Base-by-base conservation (phyloP, 2,888 invertebrate genomes). In the Lepetodrilus schrolli region DNA sequence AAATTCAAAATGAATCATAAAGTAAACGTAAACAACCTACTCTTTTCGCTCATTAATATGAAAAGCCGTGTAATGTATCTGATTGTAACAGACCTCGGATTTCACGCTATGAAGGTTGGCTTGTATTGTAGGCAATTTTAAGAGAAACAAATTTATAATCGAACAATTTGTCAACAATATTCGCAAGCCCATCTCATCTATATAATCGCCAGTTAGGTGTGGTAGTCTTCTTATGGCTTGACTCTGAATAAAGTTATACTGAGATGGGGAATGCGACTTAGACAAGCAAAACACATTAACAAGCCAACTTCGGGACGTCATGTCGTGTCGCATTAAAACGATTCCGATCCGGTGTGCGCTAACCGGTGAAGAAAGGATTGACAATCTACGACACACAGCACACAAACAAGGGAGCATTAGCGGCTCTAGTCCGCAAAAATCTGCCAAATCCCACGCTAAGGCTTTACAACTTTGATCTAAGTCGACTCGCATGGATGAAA, bases 401-500 rank as follows among this genome's bases (percentile, higher is more conserved):
- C 13, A 17, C 23, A 30, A 8, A 58, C 34, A 58, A 58, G 58
- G 30, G 13, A 34, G 58, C 34, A 58, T 58, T 58, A 58, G 30
- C 58, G 23, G 58, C 58, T 34, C 26, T 58, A 58, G 26, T 58
- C 58, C 58, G 7, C 58, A 17, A 23, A 58, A 34, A 58, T 30
- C 58, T 34, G 58, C 58, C 58, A 58, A 58, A 58, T 58, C 58
- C 58, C 58, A 58, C 23, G 58, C 30, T 30, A 30, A 58, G 58
- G 30, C 58, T 58, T n/a, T 58, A 58, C 58, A 58, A 30, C 58
- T 58, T 58, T 58, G 58, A 58, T 58, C 58, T 58, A 58, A 58
- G 30, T 58, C 58, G 58, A 23, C 58, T 58, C 58, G 58, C 58
- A 58, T 58, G 58, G 58, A 26, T 58, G 58, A 10, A 13, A 58